Percentiles rank a stretch among this genome's conserved stretches.
phyloP scores from a whole-genome alignment of 2,888 invertebrate genomes.

The Sericinus montela region DNA sequence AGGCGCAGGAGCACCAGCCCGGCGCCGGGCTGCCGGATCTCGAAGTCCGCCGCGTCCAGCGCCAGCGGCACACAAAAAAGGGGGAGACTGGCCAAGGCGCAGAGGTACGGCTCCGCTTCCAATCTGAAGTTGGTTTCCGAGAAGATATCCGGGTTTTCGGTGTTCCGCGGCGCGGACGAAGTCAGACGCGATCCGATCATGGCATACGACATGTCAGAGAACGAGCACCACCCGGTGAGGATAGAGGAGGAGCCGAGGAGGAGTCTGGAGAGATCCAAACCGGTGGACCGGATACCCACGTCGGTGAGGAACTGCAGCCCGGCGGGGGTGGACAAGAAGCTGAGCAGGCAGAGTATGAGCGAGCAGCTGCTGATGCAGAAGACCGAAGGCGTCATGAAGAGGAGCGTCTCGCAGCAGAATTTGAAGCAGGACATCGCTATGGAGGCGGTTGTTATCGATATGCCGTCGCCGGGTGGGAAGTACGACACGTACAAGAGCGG shows the following conservation, averaged over 20 bases:
- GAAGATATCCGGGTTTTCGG: slow-evolving; percentile 66
- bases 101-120: slow-evolving; percentile 59
- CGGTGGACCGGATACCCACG: slow-evolving; percentile 31
- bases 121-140: slow-evolving; percentile 64
- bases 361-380: slow-evolving; percentile 44
- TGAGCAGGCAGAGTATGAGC: slow-evolving; percentile 55
- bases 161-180: slow-evolving; percentile 50
- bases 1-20: slow-evolving; percentile 60
- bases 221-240: slow-evolving; percentile 13
- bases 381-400: slow-evolving; percentile 37
- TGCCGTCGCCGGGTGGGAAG: slow-evolving; percentile 46
- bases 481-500: slow-evolving; percentile 46
- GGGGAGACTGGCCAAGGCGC: slow-evolving; percentile 47
- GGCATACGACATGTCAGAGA: slow-evolving; percentile 46
- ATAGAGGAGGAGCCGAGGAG: slow-evolving; percentile 40
- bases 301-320: slow-evolving; percentile 11
- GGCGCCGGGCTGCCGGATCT: slow-evolving; percentile 24
- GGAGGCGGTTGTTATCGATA: slow-evolving; percentile 65
- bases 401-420: slow-evolving; percentile 62
- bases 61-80: slow-evolving; percentile 47
- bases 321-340: slow-evolving; percentile 28
- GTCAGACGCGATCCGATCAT: slow-evolving; percentile 57
- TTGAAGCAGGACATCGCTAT: slow-evolving; percentile 60
- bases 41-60: slow-evolving; percentile 49
- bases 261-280: slow-evolving; percentile 34